Conservation (phyloP, 2,113 vertebrate genomes). For the Tragelaphus buxtoni region DNA sequence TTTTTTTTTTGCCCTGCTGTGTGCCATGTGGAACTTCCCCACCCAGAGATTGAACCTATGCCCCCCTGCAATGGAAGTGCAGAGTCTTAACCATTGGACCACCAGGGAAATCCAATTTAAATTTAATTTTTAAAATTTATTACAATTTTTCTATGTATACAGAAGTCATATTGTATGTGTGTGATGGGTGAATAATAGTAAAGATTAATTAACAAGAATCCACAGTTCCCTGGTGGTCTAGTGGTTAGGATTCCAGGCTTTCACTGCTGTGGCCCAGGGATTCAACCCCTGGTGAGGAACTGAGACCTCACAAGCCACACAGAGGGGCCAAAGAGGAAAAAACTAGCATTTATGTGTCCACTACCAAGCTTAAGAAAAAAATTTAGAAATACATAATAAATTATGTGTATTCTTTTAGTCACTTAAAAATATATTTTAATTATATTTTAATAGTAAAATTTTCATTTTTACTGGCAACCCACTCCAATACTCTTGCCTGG, state of each 20-base stretch:
- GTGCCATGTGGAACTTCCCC: background rate
- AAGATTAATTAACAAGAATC: background rate
- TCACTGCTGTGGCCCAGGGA: background rate
- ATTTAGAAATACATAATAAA: background rate
- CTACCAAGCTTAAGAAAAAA: background rate
- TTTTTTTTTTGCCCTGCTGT: background rate
- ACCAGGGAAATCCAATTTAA: background rate
- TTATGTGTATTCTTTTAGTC: background rate
- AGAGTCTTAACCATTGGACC: background rate
- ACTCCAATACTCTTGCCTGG: too few species aligned
- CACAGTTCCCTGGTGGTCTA: background rate
- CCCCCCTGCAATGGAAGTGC: background rate
- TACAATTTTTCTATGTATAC: background rate
- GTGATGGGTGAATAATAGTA: background rate
- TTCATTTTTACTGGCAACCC: too few species aligned
- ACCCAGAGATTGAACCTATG: background rate
- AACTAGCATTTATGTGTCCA: background rate
- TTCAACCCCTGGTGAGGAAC: background rate
- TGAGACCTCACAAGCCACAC: background rate
- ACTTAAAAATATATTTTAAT: constrained; percentile 12
- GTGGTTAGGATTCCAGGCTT: background rate
- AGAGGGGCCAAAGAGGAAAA: background rate
- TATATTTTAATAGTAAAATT: constrained; percentile 32
- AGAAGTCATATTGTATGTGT: background rate
- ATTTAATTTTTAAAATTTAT: background rate